Percentiles rank a stretch among this genome's conserved stretches.
Conservation (phyloP, 2,888 invertebrate genomes). For the Corythucha ciliata region DNA sequence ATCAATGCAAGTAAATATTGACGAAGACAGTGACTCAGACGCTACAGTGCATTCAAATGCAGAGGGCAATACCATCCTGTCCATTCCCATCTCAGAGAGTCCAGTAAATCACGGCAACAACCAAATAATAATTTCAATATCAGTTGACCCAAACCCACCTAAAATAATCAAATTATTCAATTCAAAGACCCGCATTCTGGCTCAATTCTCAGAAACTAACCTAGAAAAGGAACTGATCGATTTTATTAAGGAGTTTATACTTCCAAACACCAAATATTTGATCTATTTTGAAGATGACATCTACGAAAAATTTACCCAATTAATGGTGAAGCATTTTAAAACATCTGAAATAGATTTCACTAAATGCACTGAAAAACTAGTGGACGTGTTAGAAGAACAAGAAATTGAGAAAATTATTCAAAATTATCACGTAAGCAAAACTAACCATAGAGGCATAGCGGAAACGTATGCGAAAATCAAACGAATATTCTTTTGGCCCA, state of each 20-base stretch:
- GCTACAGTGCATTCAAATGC: neutral
- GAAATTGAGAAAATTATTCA: conserved; percentile 19
- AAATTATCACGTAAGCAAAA: conserved; percentile 24
- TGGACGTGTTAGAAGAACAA: conserved; percentile 19
- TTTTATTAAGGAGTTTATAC: conserved; percentile 4
- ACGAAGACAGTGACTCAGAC: too few species aligned
- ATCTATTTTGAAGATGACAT: neutral
- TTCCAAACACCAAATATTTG: conserved; percentile 1
- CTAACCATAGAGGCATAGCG: conserved; percentile 29
- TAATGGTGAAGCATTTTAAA: neutral
- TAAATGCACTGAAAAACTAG: conserved; percentile 7
- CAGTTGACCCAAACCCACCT: neutral
- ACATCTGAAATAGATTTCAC: neutral
- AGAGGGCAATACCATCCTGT: neutral
- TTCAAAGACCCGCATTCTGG: neutral
- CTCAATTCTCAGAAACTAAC: neutral
- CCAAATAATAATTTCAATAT: neutral
- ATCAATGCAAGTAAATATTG: too few species aligned
- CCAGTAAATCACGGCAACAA: neutral
- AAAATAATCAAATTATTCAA: neutral
- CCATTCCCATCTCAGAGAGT: conserved; percentile 7
- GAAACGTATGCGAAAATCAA: conserved; percentile 26
- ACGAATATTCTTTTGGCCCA: conserved; percentile 29
- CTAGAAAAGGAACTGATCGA: conserved; percentile 2
- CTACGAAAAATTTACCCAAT: conserved; percentile 1